These are phyloP conservation scores for Potamarius usumacintae DNA, from an alignment of 2,113 vertebrate genomes.

Conservation along the genomic window DNA sequence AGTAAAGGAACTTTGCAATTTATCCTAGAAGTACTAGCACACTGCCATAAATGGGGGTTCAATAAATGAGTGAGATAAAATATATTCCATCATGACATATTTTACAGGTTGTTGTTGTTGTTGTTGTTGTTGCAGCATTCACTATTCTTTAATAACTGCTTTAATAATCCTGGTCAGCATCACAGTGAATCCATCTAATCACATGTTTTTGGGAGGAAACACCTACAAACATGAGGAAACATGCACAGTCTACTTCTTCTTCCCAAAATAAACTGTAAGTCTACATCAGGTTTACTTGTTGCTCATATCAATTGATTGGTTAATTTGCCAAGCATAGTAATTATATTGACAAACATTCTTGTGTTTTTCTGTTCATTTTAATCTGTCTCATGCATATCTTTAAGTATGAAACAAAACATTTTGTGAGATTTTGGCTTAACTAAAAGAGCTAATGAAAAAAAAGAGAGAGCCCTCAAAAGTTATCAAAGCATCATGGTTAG, in stretches of 20 bases:
- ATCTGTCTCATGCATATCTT: not conserved
- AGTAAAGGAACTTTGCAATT: not conserved
- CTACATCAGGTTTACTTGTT: not conserved
- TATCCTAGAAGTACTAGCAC: not conserved
- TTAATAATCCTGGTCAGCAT: not conserved
- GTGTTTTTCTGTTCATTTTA: constrained; percentile 29
- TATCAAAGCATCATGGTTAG: constrained; percentile 22
- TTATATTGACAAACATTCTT: not conserved
- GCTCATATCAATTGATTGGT: not conserved
- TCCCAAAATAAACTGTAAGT: not conserved
- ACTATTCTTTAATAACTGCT: not conserved
- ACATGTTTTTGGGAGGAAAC: not conserved
- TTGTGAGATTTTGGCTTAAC: not conserved
- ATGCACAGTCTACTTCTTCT: not conserved
- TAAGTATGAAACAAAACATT: not conserved
- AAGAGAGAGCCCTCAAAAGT: constrained; percentile 16
- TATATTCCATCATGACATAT: not conserved
- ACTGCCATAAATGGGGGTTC: not conserved
- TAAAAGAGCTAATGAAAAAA: constrained; percentile 17
- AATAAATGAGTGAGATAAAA: not conserved
- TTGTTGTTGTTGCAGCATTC: not conserved
- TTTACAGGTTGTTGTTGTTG: not conserved
- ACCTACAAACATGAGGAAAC: not conserved
- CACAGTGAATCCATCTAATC: not conserved
- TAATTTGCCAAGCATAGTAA: not conserved